Percentiles rank a stretch among this genome's conserved stretches.
These are phyloP conservation scores for Troilus luridus DNA, from an alignment of 2,888 invertebrate species.

Conservation along the genomic window DNA sequence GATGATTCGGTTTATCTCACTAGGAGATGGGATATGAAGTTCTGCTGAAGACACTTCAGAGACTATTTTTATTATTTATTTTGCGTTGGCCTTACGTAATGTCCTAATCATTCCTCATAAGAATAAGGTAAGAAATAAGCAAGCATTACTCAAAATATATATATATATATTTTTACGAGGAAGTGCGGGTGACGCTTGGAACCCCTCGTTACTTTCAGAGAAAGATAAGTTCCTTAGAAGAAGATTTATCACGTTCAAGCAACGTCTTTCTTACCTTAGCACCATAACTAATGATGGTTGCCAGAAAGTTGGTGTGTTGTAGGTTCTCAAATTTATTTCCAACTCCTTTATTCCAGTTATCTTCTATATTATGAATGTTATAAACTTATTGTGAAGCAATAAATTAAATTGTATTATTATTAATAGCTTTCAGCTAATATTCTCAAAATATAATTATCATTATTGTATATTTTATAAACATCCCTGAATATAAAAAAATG, in stretches of 20 bases:
- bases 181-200: slow-evolving; percentile 7
- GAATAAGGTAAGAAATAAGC: slow-evolving; percentile 31
- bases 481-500: too few species aligned
- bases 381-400: background rate
- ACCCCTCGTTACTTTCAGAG: slow-evolving; percentile 21
- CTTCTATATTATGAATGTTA: background rate
- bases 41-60: background rate
- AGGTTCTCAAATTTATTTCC: background rate
- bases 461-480: too few species aligned
- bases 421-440: background rate
- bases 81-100: background rate
- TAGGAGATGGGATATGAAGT: background rate
- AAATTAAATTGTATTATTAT: background rate
- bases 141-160: slow-evolving; percentile 39
- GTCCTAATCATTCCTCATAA: slow-evolving; percentile 25
- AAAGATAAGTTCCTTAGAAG: slow-evolving; percentile 50
- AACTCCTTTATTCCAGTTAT: slow-evolving; percentile 6
- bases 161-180: background rate
- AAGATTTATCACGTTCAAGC: slow-evolving; percentile 33
- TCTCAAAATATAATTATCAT: too few species aligned
- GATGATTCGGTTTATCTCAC: too few species aligned
- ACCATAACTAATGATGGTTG: slow-evolving; percentile 46
- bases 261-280: slow-evolving; percentile 40
- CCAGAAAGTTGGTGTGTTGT: slow-evolving; percentile 45
- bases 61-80: background rate